Evolutionary conservation across 2,797 vertebrate genomes (phyloP).

Genomic region (Eulemur coronatus): DNA sequence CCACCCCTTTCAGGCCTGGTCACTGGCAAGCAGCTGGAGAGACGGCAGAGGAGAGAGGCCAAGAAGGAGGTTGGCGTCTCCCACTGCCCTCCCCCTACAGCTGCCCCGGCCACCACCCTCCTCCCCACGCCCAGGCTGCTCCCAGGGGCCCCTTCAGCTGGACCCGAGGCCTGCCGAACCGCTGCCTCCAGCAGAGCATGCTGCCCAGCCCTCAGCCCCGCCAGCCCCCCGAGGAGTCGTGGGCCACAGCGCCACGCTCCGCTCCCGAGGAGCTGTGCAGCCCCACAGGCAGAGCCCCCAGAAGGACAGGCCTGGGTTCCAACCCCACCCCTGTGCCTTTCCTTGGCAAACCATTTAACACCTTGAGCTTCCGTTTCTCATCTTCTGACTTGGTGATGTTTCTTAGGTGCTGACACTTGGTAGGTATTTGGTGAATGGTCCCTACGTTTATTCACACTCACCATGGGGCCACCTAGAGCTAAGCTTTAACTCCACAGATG

Average conservation of each 20-base stretch:
- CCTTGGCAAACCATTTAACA: not conserved
- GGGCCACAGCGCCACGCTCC: not conserved
- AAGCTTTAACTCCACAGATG: not conserved
- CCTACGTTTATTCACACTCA: not conserved
- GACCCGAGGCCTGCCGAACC: not conserved
- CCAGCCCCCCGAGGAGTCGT: too few species aligned
- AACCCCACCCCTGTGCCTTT: not conserved
- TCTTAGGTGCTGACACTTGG: not conserved
- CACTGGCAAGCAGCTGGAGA: not conserved
- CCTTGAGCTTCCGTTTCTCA: not conserved
- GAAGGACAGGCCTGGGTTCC: not conserved
- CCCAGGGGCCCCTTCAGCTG: too few species aligned
- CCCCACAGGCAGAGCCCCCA: not conserved
- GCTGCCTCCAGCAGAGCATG: not conserved
- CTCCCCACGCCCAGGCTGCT: not conserved
- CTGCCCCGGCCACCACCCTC: not conserved
- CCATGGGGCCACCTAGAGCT: not conserved
- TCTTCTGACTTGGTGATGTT: too few species aligned
- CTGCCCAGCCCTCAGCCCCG: too few species aligned
- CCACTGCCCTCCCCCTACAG: accelerated
- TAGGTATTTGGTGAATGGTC: not conserved
- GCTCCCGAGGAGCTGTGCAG: not conserved
- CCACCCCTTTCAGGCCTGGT: not conserved
- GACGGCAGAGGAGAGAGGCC: not conserved
- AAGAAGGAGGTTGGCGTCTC: not conserved